Evolutionary conservation across 2,797 vertebrate species (phyloP), one percentile per base, ranked within the genome.

Genomic region (Hippocampus kuda): DNA sequence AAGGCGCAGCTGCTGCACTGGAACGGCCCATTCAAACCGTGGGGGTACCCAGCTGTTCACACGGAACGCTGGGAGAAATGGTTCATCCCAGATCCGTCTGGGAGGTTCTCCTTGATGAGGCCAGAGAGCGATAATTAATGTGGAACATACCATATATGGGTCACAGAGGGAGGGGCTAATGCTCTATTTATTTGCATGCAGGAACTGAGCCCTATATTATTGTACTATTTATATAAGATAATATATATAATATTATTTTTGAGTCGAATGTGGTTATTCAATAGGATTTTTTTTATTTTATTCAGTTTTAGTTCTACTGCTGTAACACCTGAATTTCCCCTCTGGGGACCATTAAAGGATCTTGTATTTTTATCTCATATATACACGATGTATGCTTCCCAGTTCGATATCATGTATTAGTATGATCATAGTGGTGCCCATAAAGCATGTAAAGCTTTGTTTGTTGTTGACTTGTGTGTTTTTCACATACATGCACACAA

Each of bases 1-100:
- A 92, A 92, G 70, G 96, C 96, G 0, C 93, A 89, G 18, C 84
- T 99, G 75, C 92, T 99, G 77, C 97, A 98, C 75, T 99, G 97
- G 97, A 98, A 94, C 1, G 96, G 97, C 67, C 92, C 90, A n/a
- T 96, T 95, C 44, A 99, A 99, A 70, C 97, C 97, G 0, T 99
- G 97, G 97, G 91, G 89, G 44, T 92, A 93, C 51, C 92, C 94
- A 1, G 91, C 93, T 1, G 92, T 93, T 62, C 94, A 99, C 84
- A 80, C 84, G 2, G 92, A 98, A 51, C 84, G 94, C 48, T 99
- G 97, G 97, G 93, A 98, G 83, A 95, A 81, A 78, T 99, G 96
- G 96, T 99, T 94, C 81, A 86, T 99, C 74, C 94, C 95, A 10
- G 97, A 99, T 82, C 97, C 96, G 30, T 93, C 91, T 5, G 89